Evolutionary conservation across 1,140 invertebrate genomes (phyloP), one percentile per base, ranked within the genome.

Genomic region (Aphis craccivora): DNA sequence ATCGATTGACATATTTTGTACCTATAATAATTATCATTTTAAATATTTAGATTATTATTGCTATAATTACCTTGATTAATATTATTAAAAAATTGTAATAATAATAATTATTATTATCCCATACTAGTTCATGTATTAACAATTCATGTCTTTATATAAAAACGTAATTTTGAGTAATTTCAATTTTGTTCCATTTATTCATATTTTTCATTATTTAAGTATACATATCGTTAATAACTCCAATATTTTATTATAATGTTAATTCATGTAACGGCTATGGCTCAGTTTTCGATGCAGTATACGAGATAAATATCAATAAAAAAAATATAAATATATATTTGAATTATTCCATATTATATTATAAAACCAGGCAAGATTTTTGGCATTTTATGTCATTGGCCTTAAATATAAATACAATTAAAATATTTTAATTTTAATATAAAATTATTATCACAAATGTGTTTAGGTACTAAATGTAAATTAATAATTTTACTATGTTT

Each of bases 361-460:
- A 18, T 20, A 76, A 76, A n/a, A 86, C 5, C 43, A 25, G 88
- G 48, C 88, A 89, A 89, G 48, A 55, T 40, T 89, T 25, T 89
- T 55, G 48, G 51, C 51, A 53, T 89, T 40, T 55, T 55, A 89
- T 55, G 37, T 88, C 14, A 53, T 20, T 18, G 45, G 18, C 22
- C 7, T 23, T 20, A 53, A 45, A 18, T 86, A 51, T 48, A 35
- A 43, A 30, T 53, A 88, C 45, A 88, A 89, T 40, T 11, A 84
- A 23, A 48, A 14, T n/a, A 35, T 86, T 45, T 48, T 4, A 14
- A 43, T 86, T 43, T 86, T 6, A 25, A 18, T 6, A 86, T 86
- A 45, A 35, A 55, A 89, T 55, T 55, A 89, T 40, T 89, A 89
- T 89, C 88, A 89, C 88, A 89, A 89, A 89, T 18, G 22, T 30